Evolutionary conservation across 2,797 vertebrate genomes (phyloP), one percentile per base, ranked within the genome.

Genomic region (Poeciliopsis infans): DNA sequence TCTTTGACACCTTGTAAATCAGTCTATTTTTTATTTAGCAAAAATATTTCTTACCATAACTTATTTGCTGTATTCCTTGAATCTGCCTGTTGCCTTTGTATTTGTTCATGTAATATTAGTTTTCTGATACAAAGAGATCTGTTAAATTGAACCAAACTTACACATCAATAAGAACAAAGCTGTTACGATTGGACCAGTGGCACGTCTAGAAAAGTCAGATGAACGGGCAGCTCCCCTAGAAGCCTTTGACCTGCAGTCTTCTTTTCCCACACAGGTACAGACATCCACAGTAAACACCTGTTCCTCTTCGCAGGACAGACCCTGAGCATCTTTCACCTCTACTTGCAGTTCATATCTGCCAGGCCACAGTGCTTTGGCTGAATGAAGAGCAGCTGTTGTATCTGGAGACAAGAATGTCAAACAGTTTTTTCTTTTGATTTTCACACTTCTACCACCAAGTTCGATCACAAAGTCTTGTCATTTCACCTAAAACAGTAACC

Each of bases 301-400:
- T 0, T 74, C 77, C n/a, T 64, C 46, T 0, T 89, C 81, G 51
- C 96, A 96, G 47, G 91, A 86, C 25, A 93, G 57, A 81, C 93
- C 94, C 51, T 96, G 85, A 53, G 85, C 88, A 2, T 96, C 95
- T 1, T 33, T 20, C 12, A 96, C 91, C 75, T 91, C 89, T 59
- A 96, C 25, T 39, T 89, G 66, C 8, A 96, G 78, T 69, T 86
- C 39, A 51, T 96, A 94, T 13, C 72, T 0, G 0, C 95, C 95
- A 0, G 90, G 92, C 95, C 95, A 96, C 43, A 96, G 55, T 4
- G 1, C 0, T 0, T 93, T 84, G 1, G 23, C 66, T 8, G 95
- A 81, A 45, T 87, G 86, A 71, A 96, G 18, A 59, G 91, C 91
- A 5, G 85, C 94, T 8, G 80, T 92, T 0, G 95, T 96, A 2